phyloP scores from a whole-genome alignment of 92 coral and sea anemone genomes.

The Scolanthus callimorphus region DNA sequence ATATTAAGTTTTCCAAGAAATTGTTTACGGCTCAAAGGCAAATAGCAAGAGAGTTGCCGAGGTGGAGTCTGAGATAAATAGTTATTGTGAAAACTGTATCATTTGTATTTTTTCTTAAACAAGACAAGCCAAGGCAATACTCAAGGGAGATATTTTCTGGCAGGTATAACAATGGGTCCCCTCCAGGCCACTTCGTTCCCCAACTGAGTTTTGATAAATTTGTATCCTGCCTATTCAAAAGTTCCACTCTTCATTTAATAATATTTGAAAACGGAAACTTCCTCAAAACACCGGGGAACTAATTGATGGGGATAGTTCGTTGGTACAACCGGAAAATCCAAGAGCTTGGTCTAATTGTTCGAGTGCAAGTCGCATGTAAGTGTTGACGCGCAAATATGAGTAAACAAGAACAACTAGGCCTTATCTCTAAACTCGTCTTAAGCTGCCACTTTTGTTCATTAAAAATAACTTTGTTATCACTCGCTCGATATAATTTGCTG shows the following conservation, averaged over 20 bases:
- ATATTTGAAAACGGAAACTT: constrained; percentile 81
- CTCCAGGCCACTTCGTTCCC: constrained; percentile 1
- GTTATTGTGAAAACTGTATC: constrained; percentile 1
- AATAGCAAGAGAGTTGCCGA: not conserved
- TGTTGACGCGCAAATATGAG: not conserved
- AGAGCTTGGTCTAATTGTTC: constrained; percentile 1
- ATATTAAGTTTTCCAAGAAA: not conserved
- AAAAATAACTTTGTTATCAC: constrained; percentile 60
- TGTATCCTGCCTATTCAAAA: constrained; percentile 77
- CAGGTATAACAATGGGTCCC: not conserved
- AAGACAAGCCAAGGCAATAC: not conserved
- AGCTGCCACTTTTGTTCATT: constrained; percentile 44
- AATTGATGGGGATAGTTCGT: constrained; percentile 63
- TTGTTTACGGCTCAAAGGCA: not conserved
- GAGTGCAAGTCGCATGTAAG: not conserved
- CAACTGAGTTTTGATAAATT: constrained; percentile 44
- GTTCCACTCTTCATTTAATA: constrained; percentile 70
- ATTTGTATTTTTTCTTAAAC: constrained; percentile 2
- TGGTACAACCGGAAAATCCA: constrained; percentile 1
- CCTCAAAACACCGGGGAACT: constrained; percentile 77
- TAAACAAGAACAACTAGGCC: not conserved
- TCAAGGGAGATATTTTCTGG: not conserved
- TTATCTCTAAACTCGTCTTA: constrained; percentile 10
- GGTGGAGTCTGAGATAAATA: not conserved
- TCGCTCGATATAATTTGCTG: constrained; percentile 45